Evolutionary conservation across 2,888 invertebrate genomes (phyloP).

Genomic region (Epsilonema sp.): DNA sequence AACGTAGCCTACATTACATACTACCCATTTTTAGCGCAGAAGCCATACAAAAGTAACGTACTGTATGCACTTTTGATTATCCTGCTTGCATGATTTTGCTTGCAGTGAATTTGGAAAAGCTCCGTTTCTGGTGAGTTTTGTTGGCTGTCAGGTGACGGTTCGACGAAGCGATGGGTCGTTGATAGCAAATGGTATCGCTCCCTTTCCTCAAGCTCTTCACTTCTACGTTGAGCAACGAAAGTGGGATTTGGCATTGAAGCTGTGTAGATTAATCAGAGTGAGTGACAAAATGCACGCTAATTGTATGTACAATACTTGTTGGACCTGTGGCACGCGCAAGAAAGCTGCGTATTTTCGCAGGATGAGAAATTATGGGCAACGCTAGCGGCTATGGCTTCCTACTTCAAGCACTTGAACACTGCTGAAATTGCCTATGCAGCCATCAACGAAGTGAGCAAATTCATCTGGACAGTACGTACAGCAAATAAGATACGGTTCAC

Average conservation of each 20-base stretch:
- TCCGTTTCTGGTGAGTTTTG: constrained; percentile 56
- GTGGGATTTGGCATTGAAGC: constrained; percentile 63
- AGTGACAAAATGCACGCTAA: too few species aligned
- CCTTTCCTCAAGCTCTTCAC: constrained; percentile 44
- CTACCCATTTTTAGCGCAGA: too few species aligned
- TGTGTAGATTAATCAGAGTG: constrained; percentile 49
- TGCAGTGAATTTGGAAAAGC: constrained; percentile 60
- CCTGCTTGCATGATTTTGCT: too few species aligned
- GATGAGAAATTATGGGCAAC: constrained; percentile 60
- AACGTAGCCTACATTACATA: too few species aligned
- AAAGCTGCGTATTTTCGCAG: too few species aligned
- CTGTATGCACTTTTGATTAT: too few species aligned
- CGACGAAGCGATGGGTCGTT: constrained; percentile 72
- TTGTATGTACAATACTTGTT: too few species aligned
- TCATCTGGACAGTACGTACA: too few species aligned
- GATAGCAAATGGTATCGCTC: constrained; percentile 49
- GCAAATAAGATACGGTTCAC: too few species aligned
- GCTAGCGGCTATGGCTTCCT: constrained; percentile 70
- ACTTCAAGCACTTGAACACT: constrained; percentile 59
- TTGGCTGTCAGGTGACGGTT: constrained; percentile 61
- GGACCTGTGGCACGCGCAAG: too few species aligned
- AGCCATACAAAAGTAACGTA: too few species aligned
- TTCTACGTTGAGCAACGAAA: constrained; percentile 50
- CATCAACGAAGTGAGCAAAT: constrained; percentile 46
- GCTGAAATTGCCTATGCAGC: constrained; percentile 88